These are phyloP conservation scores for Didymodactylos carnosus DNA, from an alignment of 2,888 invertebrate genomes.

Conservation along the genomic window DNA sequence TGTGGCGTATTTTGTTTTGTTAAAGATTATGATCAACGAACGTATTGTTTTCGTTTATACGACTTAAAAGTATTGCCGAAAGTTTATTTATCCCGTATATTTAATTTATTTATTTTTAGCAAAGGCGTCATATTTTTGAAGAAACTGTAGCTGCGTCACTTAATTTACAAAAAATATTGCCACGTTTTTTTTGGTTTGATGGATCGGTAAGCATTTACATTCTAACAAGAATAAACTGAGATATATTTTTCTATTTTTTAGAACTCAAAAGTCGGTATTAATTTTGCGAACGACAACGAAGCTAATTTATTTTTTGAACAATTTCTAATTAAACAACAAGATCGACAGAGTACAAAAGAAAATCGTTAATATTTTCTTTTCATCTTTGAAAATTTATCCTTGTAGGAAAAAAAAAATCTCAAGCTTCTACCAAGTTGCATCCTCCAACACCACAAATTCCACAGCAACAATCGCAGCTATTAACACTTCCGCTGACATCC, in stretches of 20 bases:
- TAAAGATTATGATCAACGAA: not conserved
- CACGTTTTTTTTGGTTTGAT: not conserved
- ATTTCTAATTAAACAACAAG: not conserved
- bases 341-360: not conserved
- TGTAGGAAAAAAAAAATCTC: not conserved
- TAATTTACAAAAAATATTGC: not conserved
- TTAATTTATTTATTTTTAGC: no score
- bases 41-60: not conserved
- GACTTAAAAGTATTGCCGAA: not conserved
- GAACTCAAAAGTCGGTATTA: not conserved
- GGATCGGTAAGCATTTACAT: not conserved
- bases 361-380: no score
- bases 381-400: no score
- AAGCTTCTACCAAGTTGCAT: not conserved
- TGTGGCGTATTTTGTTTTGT: not conserved
- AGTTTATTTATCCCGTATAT: no score
- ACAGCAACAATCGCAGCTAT: no score
- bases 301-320: not conserved
- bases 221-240: no score
- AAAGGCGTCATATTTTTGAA: not conserved
- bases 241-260: not conserved
- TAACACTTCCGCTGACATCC: no score
- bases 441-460: not conserved
- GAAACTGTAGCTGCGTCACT: not conserved
- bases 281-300: not conserved